A percentile compares a stretch with the other conserved stretches of the same genome.
Conservation (phyloP, 2,797 vertebrate species). For the Phoeniculus purpureus region DNA sequence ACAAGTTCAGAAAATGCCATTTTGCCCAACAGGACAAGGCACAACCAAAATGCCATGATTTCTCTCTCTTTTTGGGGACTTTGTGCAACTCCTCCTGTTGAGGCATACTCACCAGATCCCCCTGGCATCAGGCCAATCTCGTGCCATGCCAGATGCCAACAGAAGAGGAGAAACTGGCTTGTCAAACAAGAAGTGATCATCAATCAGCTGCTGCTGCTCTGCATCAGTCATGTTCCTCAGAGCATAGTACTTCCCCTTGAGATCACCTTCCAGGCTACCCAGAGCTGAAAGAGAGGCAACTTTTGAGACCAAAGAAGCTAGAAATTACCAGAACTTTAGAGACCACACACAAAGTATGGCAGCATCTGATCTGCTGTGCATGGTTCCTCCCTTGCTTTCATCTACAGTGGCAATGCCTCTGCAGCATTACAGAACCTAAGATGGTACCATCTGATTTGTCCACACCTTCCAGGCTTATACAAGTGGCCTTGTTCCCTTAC, state of each 20-base stretch:
- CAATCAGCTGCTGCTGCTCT: conserved; percentile 95
- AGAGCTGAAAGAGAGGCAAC: conserved; percentile 80
- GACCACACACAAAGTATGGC: neutral
- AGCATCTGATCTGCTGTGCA: neutral
- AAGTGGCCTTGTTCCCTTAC: neutral
- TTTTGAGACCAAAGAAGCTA: neutral
- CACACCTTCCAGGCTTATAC: conserved; percentile 26
- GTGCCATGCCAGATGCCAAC: conserved; percentile 92
- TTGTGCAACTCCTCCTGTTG: accelerated
- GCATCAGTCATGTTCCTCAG: conserved; percentile 92
- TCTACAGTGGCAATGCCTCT: neutral
- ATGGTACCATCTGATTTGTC: conserved; percentile 19
- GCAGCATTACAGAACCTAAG: neutral
- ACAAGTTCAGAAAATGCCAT: neutral
- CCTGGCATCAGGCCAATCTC: conserved; percentile 94
- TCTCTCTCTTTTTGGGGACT: neutral
- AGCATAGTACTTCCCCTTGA: conserved; percentile 93
- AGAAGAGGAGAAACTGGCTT: conserved; percentile 95
- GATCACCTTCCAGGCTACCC: conserved; percentile 87
- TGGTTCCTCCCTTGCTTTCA: conserved; percentile 30
- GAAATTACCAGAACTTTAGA: neutral
- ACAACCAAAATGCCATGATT: neutral
- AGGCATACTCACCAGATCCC: conserved; percentile 89
- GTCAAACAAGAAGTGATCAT: conserved; percentile 97
- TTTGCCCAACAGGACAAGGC: neutral